A percentile compares a stretch with the other conserved stretches of the same genome.
phyloP scores from a whole-genome alignment of 2,797 vertebrate species.

The Toxotes lorentzi region DNA sequence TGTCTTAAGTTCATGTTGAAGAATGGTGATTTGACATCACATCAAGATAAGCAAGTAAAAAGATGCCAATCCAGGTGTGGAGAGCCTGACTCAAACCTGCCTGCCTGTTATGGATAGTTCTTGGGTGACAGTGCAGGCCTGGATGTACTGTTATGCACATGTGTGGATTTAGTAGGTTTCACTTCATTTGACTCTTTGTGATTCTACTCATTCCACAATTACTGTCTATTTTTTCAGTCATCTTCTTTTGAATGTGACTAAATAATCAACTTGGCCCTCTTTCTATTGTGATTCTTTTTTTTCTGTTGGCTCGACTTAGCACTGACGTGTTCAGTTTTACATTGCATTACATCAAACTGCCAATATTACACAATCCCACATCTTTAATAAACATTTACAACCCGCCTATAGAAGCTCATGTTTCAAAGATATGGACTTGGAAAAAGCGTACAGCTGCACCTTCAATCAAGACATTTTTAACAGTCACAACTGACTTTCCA shows the following conservation, averaged over 20 bases:
- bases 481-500: conserved; percentile 38
- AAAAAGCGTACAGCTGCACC: conserved; percentile 25
- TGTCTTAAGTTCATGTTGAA: conserved; percentile 62
- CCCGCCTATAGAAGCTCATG: conserved; percentile 21
- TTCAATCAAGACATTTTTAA: conserved; percentile 42
- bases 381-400: conserved; percentile 69
- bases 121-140: conserved; percentile 31
- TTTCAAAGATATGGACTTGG: conserved; percentile 57
- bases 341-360: conserved; percentile 44
- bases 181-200: conserved; percentile 34
- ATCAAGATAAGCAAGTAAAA: conserved; percentile 68
- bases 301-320: conserved; percentile 33
- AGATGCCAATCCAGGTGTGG: conserved; percentile 62
- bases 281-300: conserved; percentile 37
- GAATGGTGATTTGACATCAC: conserved; percentile 73
- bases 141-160: conserved; percentile 3
- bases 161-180: conserved; percentile 23
- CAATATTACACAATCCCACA: conserved; percentile 50
- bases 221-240: conserved; percentile 48
- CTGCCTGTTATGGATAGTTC: conserved; percentile 50
- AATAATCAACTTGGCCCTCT: conserved; percentile 51
- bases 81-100: conserved; percentile 34
- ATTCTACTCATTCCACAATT: conserved; percentile 35
- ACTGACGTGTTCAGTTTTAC: conserved; percentile 42
- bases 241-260: conserved; percentile 37